These are phyloP conservation scores for Syrista parreyssii DNA, from an alignment of 2,888 invertebrate species.

Conservation along the genomic window DNA sequence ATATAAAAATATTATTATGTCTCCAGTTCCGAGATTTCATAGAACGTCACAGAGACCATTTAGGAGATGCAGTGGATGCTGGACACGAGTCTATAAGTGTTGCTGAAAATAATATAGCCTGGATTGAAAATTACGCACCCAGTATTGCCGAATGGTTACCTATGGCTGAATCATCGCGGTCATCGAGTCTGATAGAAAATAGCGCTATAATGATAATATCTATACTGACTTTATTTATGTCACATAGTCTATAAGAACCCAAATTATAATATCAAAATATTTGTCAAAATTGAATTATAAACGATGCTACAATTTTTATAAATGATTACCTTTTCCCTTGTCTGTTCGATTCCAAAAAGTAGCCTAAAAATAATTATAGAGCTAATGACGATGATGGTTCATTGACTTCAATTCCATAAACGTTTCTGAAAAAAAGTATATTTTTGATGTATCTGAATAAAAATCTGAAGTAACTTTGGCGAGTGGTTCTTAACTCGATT, in stretches of 20 bases:
- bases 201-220: background rate
- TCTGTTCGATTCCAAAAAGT: background rate
- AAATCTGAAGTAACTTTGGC: background rate
- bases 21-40: conserved; percentile 14
- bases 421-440: background rate
- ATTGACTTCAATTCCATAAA: background rate
- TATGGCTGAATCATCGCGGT: background rate
- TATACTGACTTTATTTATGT: background rate
- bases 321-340: background rate
- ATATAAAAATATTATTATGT: conserved; percentile 19
- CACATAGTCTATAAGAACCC: background rate
- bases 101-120: conserved; percentile 34
- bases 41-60: background rate
- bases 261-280: background rate
- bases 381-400: background rate
- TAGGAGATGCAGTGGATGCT: conserved; percentile 12
- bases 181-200: background rate
- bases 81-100: conserved; percentile 4
- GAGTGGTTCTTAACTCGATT: background rate
- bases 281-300: background rate
- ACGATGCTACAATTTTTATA: no score
- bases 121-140: conserved; percentile 35
- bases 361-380: background rate
- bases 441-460: background rate
- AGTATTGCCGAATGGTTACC: background rate